Base-by-base conservation (phyloP, 2,888 invertebrate species). In the Thyatira batis region DNA sequence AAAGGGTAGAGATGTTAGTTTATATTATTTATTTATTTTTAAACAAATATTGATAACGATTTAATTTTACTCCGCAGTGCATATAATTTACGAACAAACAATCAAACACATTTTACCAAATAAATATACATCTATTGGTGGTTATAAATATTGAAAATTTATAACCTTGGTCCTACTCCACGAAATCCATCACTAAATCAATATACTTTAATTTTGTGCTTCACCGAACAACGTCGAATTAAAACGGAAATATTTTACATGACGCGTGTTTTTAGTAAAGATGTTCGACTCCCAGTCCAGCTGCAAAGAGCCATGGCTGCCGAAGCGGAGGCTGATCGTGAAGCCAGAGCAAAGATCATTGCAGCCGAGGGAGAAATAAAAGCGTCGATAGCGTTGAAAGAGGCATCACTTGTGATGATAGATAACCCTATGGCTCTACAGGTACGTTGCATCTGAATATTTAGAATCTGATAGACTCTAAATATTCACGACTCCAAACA, bases 1-100 rank as follows among this genome's bases (percentile, higher is more conserved):
- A 98, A 83, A 93, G 98, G 63, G 98, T 98, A 23, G 98, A 98
- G 94, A 98, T 98, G 97, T 97, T 92, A 94, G 94, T 58, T 27
- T 48, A 28, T 52, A 51, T 25, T 43, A 33, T 13, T 50, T 55
- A 63, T 53, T 64, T 52, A 20, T 49, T 58, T 54, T 43, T n/a
- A n/a, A n/a, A n/a, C n/a, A n/a, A n/a, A n/a, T n/a, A n/a, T n/a
- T n/a, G n/a, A n/a, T n/a, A n/a, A n/a, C n/a, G n/a, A n/a, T n/a
- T n/a, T n/a, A n/a, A n/a, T n/a, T n/a, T n/a, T n/a, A n/a, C n/a
- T n/a, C n/a, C n/a, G n/a, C n/a, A n/a, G n/a, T n/a, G n/a, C n/a
- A n/a, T n/a, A n/a, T n/a, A n/a, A n/a, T n/a, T n/a, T n/a, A n/a
- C n/a, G n/a, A n/a, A n/a, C n/a, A n/a, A n/a, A n/a, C n/a, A n/a